Conservation (phyloP, 2,797 vertebrate species). For the Gymnothorax reevesii region DNA sequence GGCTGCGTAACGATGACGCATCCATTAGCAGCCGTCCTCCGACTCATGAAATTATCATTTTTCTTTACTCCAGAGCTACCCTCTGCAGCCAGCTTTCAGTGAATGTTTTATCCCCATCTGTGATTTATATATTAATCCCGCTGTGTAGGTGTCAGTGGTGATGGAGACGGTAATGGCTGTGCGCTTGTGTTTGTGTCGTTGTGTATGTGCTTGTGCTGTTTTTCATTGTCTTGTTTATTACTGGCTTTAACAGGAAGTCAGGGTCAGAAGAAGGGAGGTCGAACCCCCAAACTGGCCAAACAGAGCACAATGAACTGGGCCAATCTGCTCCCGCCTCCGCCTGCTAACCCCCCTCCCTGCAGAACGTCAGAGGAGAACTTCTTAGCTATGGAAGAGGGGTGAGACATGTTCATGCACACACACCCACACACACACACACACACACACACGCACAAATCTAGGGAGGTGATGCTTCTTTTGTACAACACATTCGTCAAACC, state of each 20-base stretch:
- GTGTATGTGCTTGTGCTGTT: conserved; percentile 10
- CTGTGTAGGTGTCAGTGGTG: conserved; percentile 50
- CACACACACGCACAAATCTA: conserved; percentile 41
- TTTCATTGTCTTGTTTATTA: not conserved
- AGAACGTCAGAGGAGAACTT: conserved; percentile 86
- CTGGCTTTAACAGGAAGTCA: conserved; percentile 84
- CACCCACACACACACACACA: conserved; percentile 44
- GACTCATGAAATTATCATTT: conserved; percentile 55
- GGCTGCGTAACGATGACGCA: conserved; percentile 47
- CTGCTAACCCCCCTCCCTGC: conserved; percentile 88
- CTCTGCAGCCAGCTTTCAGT: conserved; percentile 48
- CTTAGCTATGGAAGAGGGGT: conserved; percentile 88
- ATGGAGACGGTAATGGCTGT: conserved; percentile 41
- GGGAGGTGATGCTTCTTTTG: conserved; percentile 43
- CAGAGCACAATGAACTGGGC: conserved; percentile 97
- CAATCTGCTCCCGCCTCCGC: conserved; percentile 93
- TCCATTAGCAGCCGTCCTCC: conserved; percentile 56
- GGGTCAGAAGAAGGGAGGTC: conserved; percentile 92
- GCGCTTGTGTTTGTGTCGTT: conserved; percentile 22
- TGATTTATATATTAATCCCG: conserved; percentile 52
- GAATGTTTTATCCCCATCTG: conserved; percentile 49
- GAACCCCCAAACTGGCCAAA: conserved; percentile 89
- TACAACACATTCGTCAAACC: conserved; percentile 34
- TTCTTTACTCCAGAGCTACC: conserved; percentile 39
- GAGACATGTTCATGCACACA: conserved; percentile 44